Percentiles rank a stretch among this genome's conserved stretches.
Evolutionary conservation across 2,797 vertebrate species (phyloP).

Genomic region (Schizopygopsis malacanthus): DNA sequence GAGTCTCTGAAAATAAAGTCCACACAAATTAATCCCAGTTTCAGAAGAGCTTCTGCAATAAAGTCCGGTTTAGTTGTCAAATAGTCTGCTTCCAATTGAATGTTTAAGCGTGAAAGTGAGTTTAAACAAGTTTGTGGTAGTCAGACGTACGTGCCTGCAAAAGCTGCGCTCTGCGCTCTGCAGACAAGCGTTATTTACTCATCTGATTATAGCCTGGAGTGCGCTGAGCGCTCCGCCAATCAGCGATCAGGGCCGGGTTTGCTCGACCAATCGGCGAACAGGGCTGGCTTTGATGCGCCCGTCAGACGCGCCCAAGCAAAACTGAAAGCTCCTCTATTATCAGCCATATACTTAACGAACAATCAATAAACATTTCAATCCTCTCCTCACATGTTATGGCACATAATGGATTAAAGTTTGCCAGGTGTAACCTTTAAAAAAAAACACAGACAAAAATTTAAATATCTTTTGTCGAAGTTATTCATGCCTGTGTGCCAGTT

Average conservation of each 20-base stretch:
- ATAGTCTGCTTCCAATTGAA: background rate
- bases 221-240: slow-evolving; percentile 76
- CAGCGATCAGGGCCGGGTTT: slow-evolving; percentile 77
- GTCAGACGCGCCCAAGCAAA: slow-evolving; percentile 66
- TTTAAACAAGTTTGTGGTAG: background rate
- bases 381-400: slow-evolving; percentile 24
- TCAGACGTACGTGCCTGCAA: background rate
- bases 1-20: slow-evolving; percentile 51
- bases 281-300: slow-evolving; percentile 77
- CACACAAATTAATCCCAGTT: slow-evolving; percentile 44
- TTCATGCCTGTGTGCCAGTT: background rate
- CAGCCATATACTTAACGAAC: slow-evolving; percentile 65
- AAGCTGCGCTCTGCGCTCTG: slow-evolving; percentile 63
- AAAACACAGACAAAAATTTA: background rate
- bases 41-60: slow-evolving; percentile 9
- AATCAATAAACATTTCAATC: slow-evolving; percentile 67
- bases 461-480: background rate
- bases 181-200: slow-evolving; percentile 74
- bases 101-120: background rate
- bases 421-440: slow-evolving; percentile 14
- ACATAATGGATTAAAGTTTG: slow-evolving; percentile 14
- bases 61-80: slow-evolving; percentile 12
- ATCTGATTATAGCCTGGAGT: slow-evolving; percentile 79
- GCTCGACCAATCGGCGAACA: slow-evolving; percentile 72
- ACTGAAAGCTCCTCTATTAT: slow-evolving; percentile 58